phyloP scores from a whole-genome alignment of 2,797 vertebrate species.

The Chrosomus eos region DNA sequence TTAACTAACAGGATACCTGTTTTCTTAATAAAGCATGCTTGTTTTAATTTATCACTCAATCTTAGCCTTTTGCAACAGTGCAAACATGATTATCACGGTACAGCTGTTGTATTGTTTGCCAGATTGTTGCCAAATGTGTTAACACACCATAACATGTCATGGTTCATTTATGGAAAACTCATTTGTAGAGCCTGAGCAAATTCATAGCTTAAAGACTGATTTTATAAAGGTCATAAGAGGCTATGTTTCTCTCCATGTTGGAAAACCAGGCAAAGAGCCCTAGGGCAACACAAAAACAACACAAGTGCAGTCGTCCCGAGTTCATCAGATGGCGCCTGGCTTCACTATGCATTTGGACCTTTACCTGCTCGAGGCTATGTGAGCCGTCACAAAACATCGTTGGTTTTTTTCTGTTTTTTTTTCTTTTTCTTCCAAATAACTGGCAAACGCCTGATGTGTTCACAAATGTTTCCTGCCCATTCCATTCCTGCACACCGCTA shows the following conservation, averaged over 20 bases:
- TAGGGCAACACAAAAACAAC: neutral
- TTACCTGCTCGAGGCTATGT: neutral
- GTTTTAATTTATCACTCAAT: neutral
- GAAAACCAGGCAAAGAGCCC: slow-evolving; percentile 3
- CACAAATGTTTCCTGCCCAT: neutral
- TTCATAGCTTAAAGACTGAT: slow-evolving; percentile 2
- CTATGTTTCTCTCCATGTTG: neutral
- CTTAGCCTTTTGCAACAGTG: slow-evolving; percentile 8
- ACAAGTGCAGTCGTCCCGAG: slow-evolving; percentile 13
- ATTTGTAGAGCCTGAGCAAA: neutral
- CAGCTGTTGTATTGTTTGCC: slow-evolving; percentile 5
- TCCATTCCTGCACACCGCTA: neutral
- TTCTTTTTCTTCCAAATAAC: neutral
- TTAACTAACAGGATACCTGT: neutral
- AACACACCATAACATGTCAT: slow-evolving; percentile 2
- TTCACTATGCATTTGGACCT: neutral
- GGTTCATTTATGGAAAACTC: neutral
- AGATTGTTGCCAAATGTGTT: neutral
- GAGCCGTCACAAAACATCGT: neutral
- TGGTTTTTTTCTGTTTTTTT: neutral
- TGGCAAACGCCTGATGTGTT: neutral
- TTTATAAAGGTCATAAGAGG: slow-evolving; percentile 8
- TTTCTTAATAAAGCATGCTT: neutral
- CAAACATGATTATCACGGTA: slow-evolving; percentile 7
- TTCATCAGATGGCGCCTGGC: slow-evolving; percentile 16